Conservation (phyloP, 23 tunicate genomes). For the Aplidium turbinatum region DNA sequence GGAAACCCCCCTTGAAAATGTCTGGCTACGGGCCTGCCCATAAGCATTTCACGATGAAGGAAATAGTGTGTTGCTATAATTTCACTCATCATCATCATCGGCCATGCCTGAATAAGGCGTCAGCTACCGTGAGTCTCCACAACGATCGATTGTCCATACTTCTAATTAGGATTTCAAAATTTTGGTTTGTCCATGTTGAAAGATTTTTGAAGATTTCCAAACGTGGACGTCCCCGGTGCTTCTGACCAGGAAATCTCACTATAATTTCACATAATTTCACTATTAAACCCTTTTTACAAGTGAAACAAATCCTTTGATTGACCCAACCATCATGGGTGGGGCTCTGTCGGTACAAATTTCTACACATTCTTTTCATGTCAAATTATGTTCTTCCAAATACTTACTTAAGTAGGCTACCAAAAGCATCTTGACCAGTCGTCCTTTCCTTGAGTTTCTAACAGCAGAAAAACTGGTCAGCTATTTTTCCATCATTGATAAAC, state of each 20-base stretch:
- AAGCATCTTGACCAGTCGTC: conserved; percentile 29
- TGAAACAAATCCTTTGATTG: conserved; percentile 34
- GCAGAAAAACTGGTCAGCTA: conserved; percentile 28
- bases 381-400: conserved; percentile 27
- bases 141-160: no score
- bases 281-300: conserved; percentile 15
- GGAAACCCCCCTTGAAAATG: no score
- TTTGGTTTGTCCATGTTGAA: no score
- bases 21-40: no score
- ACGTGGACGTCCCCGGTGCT: no score
- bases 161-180: no score
- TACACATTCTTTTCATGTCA: conserved; percentile 27
- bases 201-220: no score
- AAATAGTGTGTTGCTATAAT: conserved; percentile 29
- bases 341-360: conserved; percentile 26
- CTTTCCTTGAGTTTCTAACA: conserved; percentile 22
- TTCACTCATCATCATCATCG: no score
- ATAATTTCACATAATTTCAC: no score
- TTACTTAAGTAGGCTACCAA: conserved; percentile 18
- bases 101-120: no score
- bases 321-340: conserved; percentile 13
- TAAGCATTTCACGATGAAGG: conserved; percentile 31
- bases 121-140: no score
- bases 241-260: no score
- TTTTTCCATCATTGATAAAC: conserved; percentile 32